Conservation (phyloP, 2,113 vertebrate species). For the Pollachius pollachius region DNA sequence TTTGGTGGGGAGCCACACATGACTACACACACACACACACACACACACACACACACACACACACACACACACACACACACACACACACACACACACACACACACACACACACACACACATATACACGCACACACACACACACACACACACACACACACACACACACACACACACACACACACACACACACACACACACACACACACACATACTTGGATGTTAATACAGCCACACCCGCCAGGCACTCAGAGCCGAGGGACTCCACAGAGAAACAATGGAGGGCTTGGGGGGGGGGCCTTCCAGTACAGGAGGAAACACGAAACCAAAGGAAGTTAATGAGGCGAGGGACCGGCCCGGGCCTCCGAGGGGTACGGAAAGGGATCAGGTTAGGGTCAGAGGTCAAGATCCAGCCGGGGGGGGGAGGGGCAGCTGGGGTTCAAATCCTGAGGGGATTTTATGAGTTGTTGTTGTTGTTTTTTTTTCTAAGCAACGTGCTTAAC, state of each 20-base stretch:
- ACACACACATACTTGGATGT: conserved; percentile 12
- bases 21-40: background rate
- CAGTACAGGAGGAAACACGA: conserved; percentile 35
- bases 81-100: conserved; percentile 2
- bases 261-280: conserved; percentile 56
- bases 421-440: conserved; percentile 41
- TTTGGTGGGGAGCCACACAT: background rate
- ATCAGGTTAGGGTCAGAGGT: conserved; percentile 50
- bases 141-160: too few species aligned
- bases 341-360: conserved; percentile 40
- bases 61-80: background rate
- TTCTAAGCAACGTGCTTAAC: conserved; percentile 3
- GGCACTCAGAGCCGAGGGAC: conserved; percentile 25
- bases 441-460: conserved; percentile 19
- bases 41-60: conserved; percentile 4
- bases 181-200: conserved; percentile 4
- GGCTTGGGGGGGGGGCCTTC: background rate
- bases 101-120: background rate
- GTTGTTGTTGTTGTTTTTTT: too few species aligned
- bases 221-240: conserved; percentile 28
- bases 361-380: conserved; percentile 36
- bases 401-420: conserved; percentile 39
- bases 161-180: too few species aligned
- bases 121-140: too few species aligned
- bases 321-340: conserved; percentile 57